Base-by-base conservation (phyloP, 1,140 invertebrate species). In the Cecropterus lyciades region DNA sequence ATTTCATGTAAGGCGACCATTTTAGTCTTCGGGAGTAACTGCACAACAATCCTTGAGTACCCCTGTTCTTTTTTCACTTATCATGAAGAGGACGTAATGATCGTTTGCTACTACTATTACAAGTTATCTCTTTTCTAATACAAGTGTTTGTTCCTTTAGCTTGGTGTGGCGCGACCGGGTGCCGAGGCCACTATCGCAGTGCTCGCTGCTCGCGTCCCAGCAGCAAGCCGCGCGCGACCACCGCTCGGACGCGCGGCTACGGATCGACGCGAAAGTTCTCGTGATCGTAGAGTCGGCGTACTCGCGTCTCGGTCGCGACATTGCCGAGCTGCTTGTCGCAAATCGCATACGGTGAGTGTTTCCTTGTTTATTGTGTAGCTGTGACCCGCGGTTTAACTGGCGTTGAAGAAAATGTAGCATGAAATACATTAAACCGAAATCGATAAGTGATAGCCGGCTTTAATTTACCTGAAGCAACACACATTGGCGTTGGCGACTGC, bases 261-360 rank as follows among this genome's bases (percentile, higher is more conserved):
- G 96, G 57, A 97, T 98, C 84, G 97, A 98, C 92, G 96, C 97
- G 24, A 98, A 98, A 91, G 97, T 99, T 67, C 93, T 99, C 67
- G 96, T 99, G 63, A 98, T 99, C 86, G 97, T 98, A n/a, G 98
- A 99, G 92, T 98, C 97, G 11, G 96, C 97, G 43, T 99, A 98
- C 88, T 98, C 98, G 2, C 94, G 96, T 70, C 93, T 98, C n/a
- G 98, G 98, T 40, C 94, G 96, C 74, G 97, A 98, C 84, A 98
- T 99, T 78, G 96, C 96, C n/a, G 97, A 98, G 89, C 93, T 98
- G 43, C 94, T 99, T 49, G 98, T 99, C 80, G 97, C 98, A 82
- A 98, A 97, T 89, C 94, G 98, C 77, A 98, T 99, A 82, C 98
- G 98, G 96, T 98, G 93, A 95, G 96, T 76, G 14, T 37, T 37